A percentile compares a stretch with the other conserved stretches of the same genome.
These are phyloP conservation scores for Megastigmus dorsalis DNA, from an alignment of 2,888 invertebrate species.

Conservation along the genomic window DNA sequence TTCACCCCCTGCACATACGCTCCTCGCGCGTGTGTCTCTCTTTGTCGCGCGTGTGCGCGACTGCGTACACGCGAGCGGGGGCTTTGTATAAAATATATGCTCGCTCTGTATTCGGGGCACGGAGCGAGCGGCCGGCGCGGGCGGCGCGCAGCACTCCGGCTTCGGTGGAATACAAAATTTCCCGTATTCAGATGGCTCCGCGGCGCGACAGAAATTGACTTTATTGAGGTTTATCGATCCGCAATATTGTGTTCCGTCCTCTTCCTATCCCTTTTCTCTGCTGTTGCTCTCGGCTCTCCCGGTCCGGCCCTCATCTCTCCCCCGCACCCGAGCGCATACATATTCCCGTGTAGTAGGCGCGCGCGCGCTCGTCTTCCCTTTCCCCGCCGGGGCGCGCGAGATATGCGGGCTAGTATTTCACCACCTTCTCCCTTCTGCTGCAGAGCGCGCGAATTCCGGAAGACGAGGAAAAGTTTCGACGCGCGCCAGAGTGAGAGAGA, in stretches of 20 bases:
- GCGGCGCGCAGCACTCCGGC: slow-evolving; percentile 63
- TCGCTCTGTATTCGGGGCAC: slow-evolving; percentile 72
- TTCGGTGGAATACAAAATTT: slow-evolving; percentile 73
- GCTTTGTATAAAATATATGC: slow-evolving; percentile 66
- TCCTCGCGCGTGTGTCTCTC: background rate
- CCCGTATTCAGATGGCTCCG: slow-evolving; percentile 71
- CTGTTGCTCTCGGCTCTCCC: no score
- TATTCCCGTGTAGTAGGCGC: background rate
- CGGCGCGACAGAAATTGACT: slow-evolving; percentile 74
- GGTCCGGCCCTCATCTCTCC: no score
- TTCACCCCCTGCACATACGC: no score
- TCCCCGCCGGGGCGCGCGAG: background rate
- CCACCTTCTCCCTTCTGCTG: background rate
- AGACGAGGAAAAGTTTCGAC: slow-evolving; percentile 13
- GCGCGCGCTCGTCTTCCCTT: background rate
- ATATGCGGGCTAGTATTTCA: slow-evolving; percentile 19
- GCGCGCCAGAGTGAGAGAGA: no score
- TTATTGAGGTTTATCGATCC: slow-evolving; percentile 75
- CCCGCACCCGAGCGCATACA: background rate
- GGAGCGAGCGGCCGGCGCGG: slow-evolving; percentile 61
- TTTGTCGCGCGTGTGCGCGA: background rate
- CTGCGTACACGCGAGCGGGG: slow-evolving; percentile 3
- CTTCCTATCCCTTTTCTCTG: no score
- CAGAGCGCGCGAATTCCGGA: background rate
- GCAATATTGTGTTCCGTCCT: slow-evolving; percentile 71